A percentile compares a stretch with the other conserved stretches of the same genome.
Conservation (phyloP, 2,888 invertebrate species). For the Drosophila neutralis region DNA sequence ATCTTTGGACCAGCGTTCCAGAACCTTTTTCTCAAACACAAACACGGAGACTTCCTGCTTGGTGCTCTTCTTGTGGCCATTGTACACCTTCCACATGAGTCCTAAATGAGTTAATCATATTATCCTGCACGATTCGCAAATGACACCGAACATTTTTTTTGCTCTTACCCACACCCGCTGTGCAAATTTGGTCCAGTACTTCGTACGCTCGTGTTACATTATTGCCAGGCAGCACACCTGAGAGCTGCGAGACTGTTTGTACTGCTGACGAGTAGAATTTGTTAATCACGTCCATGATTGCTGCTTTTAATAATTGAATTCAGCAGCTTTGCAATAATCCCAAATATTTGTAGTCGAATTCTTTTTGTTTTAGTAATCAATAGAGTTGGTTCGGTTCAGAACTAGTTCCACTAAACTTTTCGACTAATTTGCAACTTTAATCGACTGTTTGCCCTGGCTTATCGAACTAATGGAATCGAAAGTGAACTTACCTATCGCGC, state of each 20-base stretch:
- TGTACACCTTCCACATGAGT: slow-evolving; percentile 97
- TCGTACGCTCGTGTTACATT: slow-evolving; percentile 98
- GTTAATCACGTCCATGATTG: slow-evolving; percentile 81
- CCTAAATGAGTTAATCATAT: slow-evolving; percentile 85
- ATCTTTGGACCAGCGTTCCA: slow-evolving; percentile 93
- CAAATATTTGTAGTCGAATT: slow-evolving; percentile 59
- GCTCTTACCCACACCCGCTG: slow-evolving; percentile 86
- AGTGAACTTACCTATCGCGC: neutral
- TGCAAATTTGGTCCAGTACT: slow-evolving; percentile 92
- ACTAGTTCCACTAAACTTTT: slow-evolving; percentile 10
- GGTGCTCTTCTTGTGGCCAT: slow-evolving; percentile 96
- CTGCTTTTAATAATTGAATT: slow-evolving; percentile 24
- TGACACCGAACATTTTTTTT: slow-evolving; percentile 23
- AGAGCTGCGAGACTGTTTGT: slow-evolving; percentile 93
- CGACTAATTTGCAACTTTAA: slow-evolving; percentile 20
- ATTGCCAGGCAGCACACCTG: slow-evolving; percentile 96
- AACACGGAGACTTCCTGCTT: slow-evolving; percentile 98
- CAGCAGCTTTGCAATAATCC: slow-evolving; percentile 44
- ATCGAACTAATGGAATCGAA: slow-evolving; percentile 17
- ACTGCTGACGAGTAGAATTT: slow-evolving; percentile 91
- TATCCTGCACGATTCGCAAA: slow-evolving; percentile 21
- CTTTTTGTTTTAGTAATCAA: slow-evolving; percentile 74
- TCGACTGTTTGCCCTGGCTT: neutral
- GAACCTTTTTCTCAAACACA: slow-evolving; percentile 95
- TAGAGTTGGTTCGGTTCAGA: slow-evolving; percentile 31